Evolutionary conservation across 2,888 invertebrate species (phyloP), one percentile per base, ranked within the genome.

Genomic region (Smittia sp.): DNA sequence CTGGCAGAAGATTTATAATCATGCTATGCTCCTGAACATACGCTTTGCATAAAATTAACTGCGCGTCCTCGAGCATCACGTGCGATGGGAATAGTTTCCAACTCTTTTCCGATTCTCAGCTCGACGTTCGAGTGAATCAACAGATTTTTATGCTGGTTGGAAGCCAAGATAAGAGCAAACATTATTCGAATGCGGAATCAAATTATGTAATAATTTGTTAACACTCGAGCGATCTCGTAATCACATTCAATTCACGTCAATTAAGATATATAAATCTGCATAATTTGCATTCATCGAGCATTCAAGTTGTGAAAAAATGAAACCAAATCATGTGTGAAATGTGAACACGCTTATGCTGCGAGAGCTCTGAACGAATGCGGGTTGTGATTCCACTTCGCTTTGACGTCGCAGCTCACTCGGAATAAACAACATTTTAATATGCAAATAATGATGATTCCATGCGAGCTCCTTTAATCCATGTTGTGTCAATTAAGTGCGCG

Each of bases 141-240:
- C 11, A 38, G 38, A 38, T 22, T 58, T 58, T 63, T 63, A 63
- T 63, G 63, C 63, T 63, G 63, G 63, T 25, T 13, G n/a, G 27
- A 27, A 20, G n/a, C 15, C 7, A 63, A 9, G 27, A 63, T 27
- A 63, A 63, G n/a, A n/a, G 39, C 39, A 39, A 46, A 46, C 46
- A 46, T 46, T n/a, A 63, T 52, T 46, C 24, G 46, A 22, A 69
- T n/a, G n/a, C n/a, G n/a, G n/a, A 22, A 25, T n/a, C n/a, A 1
- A 67, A 67, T 67, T 67, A 67, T 24, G 38, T 39, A 67, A 67
- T 67, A 69, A 69, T 69, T 70, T 70, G 70, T 70, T 70, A 54
- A 58, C 70, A 70, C 70, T 58, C 25, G 52, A 70, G 32, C 52
- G 58, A 54, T 27, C n/a, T 70, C 25, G 58, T 58, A 58, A 58